Evolutionary conservation across 1,140 invertebrate genomes (phyloP).

Genomic region (Calosoma granatense): DNA sequence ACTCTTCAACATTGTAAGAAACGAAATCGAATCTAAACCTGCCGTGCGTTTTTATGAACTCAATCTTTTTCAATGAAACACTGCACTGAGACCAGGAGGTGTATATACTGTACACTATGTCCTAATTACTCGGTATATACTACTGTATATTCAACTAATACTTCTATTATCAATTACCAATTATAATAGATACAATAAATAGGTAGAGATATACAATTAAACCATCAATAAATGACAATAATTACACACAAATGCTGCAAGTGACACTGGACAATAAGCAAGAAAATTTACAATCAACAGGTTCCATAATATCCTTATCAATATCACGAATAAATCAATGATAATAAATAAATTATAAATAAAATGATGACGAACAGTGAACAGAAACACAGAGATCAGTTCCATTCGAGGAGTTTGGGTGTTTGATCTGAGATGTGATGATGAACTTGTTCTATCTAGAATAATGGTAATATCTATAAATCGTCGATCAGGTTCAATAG

Average conservation of each 20-base stretch:
- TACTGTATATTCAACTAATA: slow-evolving; percentile 31
- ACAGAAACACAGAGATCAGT: slow-evolving; percentile 17
- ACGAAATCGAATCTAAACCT: slow-evolving; percentile 16
- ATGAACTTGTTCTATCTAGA: background rate
- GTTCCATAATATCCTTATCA: slow-evolving; percentile 6
- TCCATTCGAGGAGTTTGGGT: slow-evolving; percentile 15
- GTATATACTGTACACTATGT: slow-evolving; percentile 5
- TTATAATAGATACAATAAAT: slow-evolving; percentile 32
- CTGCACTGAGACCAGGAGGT: slow-evolving; percentile 17
- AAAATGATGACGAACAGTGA: background rate
- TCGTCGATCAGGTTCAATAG: too few relatives aligned
- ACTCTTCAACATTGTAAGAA: slow-evolving; percentile 16
- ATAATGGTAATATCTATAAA: background rate
- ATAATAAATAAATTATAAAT: slow-evolving; percentile 4
- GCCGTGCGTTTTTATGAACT: slow-evolving; percentile 24
- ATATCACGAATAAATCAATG: slow-evolving; percentile 9
- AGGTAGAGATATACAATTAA: slow-evolving; percentile 32
- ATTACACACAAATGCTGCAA: slow-evolving; percentile 35
- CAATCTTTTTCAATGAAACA: slow-evolving; percentile 10
- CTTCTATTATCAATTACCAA: slow-evolving; percentile 24
- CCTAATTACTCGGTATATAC: slow-evolving; percentile 11
- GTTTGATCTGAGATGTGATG: background rate
- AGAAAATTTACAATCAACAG: slow-evolving; percentile 21
- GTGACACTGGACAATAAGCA: slow-evolving; percentile 37
- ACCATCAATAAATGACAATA: slow-evolving; percentile 33